These are phyloP conservation scores for Rallus limicola DNA, from an alignment of 2,113 vertebrate genomes.

Conservation along the genomic window DNA sequence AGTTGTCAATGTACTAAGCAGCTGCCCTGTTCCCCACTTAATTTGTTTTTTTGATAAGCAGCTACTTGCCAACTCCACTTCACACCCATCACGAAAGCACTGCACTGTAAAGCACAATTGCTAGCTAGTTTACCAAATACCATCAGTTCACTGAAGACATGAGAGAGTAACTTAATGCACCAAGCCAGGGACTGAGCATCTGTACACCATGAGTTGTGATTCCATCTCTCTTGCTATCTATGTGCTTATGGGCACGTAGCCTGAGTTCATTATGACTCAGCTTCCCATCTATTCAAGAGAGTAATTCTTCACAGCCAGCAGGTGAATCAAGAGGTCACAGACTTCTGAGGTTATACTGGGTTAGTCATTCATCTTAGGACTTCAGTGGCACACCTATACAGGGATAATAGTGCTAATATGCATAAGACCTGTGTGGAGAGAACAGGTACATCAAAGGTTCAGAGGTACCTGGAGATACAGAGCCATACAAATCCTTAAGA, in stretches of 20 bases:
- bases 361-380: neutral
- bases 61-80: neutral
- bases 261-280: conserved; percentile 4
- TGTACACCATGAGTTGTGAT: neutral
- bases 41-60: neutral
- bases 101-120: neutral
- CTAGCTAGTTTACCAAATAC: neutral
- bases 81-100: neutral
- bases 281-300: neutral
- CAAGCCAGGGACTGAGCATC: neutral
- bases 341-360: neutral
- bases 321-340: conserved; percentile 12
- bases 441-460: neutral
- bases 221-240: neutral
- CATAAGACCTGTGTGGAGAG: neutral
- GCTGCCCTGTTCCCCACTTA: neutral
- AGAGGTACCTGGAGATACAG: neutral
- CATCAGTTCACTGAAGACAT: neutral
- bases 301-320: neutral
- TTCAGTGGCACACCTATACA: neutral
- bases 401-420: neutral
- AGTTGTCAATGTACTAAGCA: neutral
- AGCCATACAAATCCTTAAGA: neutral
- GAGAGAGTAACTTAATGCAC: neutral
- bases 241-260: neutral